Evolutionary conservation across 1,140 invertebrate genomes (phyloP).

Genomic region (Drosophila santomea): DNA sequence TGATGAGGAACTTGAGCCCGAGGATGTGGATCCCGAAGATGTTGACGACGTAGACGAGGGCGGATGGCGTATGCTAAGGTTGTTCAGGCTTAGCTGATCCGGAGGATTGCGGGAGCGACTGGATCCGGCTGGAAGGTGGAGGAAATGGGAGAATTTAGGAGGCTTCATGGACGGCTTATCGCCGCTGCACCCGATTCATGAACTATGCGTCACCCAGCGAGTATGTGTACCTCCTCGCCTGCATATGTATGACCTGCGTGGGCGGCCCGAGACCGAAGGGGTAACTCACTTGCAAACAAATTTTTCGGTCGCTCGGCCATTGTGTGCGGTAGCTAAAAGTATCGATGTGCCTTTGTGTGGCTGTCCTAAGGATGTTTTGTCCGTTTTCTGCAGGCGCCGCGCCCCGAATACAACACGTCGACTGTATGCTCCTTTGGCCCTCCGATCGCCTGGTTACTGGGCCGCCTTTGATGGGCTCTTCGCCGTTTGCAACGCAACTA

Average conservation of each 20-base stretch:
- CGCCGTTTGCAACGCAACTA: slow-evolving; percentile 32
- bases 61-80: slow-evolving; percentile 73
- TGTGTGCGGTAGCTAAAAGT: slow-evolving; percentile 36
- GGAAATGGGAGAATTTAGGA: slow-evolving; percentile 5
- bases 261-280: slow-evolving; percentile 12
- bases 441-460: slow-evolving; percentile 14
- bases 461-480: slow-evolving; percentile 17
- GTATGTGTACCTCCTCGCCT: slow-evolving; percentile 27
- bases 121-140: slow-evolving; percentile 53
- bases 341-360: slow-evolving; percentile 48
- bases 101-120: slow-evolving; percentile 76
- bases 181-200: slow-evolving; percentile 10
- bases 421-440: slow-evolving; percentile 13
- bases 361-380: slow-evolving; percentile 33
- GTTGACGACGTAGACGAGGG: slow-evolving; percentile 81
- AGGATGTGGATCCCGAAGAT: slow-evolving; percentile 81
- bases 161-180: slow-evolving; percentile 44
- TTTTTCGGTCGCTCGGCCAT: slow-evolving; percentile 82
- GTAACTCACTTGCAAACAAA: slow-evolving; percentile 79
- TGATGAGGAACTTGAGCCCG: slow-evolving; percentile 80
- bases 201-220: slow-evolving; percentile 56
- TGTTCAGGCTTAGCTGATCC: slow-evolving; percentile 78
- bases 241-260: slow-evolving; percentile 42
- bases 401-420: slow-evolving; percentile 59
- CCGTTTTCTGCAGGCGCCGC: slow-evolving; percentile 70